These are phyloP conservation scores for Hesperia comma DNA, from an alignment of 2,888 invertebrate species.

Conservation along the genomic window DNA sequence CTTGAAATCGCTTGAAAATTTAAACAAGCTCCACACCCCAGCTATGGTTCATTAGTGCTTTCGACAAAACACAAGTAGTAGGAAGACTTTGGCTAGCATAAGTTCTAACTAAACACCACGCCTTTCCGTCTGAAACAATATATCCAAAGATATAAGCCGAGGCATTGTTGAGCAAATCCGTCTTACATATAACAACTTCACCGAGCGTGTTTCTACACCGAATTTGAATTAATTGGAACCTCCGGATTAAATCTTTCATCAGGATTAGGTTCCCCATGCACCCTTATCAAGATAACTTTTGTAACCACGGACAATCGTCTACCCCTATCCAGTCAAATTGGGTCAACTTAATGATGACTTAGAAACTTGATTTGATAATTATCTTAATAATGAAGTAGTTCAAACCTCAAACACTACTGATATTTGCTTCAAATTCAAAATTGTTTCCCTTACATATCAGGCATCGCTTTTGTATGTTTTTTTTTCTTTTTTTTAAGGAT, in stretches of 20 bases:
- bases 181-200: background rate
- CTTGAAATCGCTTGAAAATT: too few relatives aligned
- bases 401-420: background rate
- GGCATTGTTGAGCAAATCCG: background rate
- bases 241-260: slow-evolving; percentile 25
- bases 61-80: too few relatives aligned
- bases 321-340: slow-evolving; percentile 16
- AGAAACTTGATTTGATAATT: background rate
- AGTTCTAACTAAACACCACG: too few relatives aligned
- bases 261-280: slow-evolving; percentile 14
- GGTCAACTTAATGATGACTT: background rate
- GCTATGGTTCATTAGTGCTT: too few relatives aligned
- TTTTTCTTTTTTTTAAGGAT: too few relatives aligned
- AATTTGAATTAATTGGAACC: slow-evolving; percentile 25
- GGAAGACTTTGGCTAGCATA: too few relatives aligned
- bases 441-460: too few relatives aligned
- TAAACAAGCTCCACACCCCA: too few relatives aligned
- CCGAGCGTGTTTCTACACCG: slow-evolving; percentile 1
- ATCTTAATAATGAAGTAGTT: background rate
- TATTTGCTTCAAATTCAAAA: too few relatives aligned
- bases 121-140: background rate
- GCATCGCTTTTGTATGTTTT: too few relatives aligned
- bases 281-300: slow-evolving; percentile 27
- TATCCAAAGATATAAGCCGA: background rate
- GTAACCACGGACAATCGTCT: slow-evolving; percentile 11